Evolutionary conservation across 1,140 invertebrate species (phyloP).

Genomic region (Drosophila athabasca): DNA sequence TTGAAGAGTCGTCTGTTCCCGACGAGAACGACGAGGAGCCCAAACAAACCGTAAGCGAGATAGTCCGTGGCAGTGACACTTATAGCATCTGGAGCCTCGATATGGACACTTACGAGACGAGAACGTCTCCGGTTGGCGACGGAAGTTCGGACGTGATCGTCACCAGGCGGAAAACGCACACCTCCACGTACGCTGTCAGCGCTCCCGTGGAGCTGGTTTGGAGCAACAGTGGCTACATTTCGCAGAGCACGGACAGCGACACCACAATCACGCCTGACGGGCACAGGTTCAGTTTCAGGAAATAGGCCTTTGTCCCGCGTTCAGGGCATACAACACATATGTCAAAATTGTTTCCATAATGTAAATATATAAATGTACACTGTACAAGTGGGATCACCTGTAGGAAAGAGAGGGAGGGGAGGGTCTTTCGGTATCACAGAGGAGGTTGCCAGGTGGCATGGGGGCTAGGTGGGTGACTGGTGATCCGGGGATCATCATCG

Average conservation of each 20-base stretch:
- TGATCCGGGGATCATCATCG: slow-evolving; percentile 3
- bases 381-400: background rate
- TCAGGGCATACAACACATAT: too few relatives aligned
- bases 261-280: slow-evolving; percentile 56
- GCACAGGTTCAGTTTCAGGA: slow-evolving; percentile 16
- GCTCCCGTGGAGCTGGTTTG: slow-evolving; percentile 55
- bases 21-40: background rate
- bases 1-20: slow-evolving; percentile 1
- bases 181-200: slow-evolving; percentile 40
- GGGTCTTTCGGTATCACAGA: too few relatives aligned
- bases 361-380: too few relatives aligned
- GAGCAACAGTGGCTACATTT: slow-evolving; percentile 37
- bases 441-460: too few relatives aligned
- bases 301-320: background rate
- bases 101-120: background rate
- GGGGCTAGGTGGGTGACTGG: too few relatives aligned
- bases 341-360: background rate
- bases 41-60: background rate
- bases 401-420: too few relatives aligned
- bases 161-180: slow-evolving; percentile 18
- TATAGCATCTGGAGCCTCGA: slow-evolving; percentile 13
- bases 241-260: slow-evolving; percentile 55
- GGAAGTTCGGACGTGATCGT: slow-evolving; percentile 6
- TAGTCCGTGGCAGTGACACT: background rate
- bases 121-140: background rate